These are phyloP conservation scores for Isurus oxyrinchus DNA, from an alignment of 2,113 vertebrate species.

Conservation along the genomic window DNA sequence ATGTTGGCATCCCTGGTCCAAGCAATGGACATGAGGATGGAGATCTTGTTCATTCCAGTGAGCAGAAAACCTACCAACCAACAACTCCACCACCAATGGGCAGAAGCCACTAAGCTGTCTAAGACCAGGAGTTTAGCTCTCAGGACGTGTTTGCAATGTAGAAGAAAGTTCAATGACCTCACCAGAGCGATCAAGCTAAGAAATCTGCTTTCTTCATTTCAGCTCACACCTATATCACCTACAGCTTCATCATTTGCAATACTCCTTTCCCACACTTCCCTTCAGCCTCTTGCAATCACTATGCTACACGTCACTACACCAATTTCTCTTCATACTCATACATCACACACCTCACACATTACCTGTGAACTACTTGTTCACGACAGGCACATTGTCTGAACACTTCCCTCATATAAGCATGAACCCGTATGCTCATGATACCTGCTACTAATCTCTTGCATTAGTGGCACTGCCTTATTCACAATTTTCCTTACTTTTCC, in stretches of 20 bases:
- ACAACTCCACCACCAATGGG: background rate
- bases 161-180: background rate
- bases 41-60: background rate
- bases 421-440: background rate
- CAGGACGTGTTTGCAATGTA: background rate
- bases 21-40: background rate
- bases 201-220: background rate
- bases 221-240: background rate
- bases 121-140: background rate
- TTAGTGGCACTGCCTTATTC: background rate
- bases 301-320: background rate
- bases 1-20: background rate
- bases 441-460: background rate
- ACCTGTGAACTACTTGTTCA: background rate
- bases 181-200: background rate
- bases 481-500: background rate
- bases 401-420: background rate
- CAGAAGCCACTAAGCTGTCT: background rate
- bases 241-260: background rate
- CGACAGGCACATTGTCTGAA: background rate
- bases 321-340: too few species aligned
- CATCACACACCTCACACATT: background rate
- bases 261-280: background rate
- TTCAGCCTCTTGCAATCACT: background rate
- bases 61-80: background rate